Evolutionary conservation across 1,140 invertebrate genomes (phyloP).

Genomic region (Dysdera silvatica): DNA sequence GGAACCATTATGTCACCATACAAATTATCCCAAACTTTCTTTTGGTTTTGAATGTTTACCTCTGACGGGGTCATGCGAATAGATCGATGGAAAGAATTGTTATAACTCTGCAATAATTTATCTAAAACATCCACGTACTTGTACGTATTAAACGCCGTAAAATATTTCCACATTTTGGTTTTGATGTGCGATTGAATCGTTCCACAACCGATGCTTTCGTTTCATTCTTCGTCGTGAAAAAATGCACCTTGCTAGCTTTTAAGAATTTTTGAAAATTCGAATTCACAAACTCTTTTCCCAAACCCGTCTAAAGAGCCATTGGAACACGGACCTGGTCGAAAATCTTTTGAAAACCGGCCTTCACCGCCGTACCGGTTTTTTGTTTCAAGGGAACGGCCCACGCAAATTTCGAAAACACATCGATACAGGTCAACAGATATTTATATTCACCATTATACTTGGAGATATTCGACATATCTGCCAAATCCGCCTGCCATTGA

Average conservation of each 20-base stretch:
- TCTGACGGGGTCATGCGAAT: constrained; percentile 42
- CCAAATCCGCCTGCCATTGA: constrained; percentile 34
- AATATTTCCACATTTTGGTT: constrained; percentile 43
- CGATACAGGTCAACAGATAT: constrained; percentile 35
- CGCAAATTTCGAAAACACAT: constrained; percentile 34
- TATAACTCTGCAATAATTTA: constrained; percentile 43
- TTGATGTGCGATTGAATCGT: constrained; percentile 47
- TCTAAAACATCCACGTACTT: constrained; percentile 42
- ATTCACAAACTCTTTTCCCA: constrained; percentile 26
- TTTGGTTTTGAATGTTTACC: constrained; percentile 39
- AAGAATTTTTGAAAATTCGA: constrained; percentile 36
- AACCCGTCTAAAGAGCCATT: constrained; percentile 4
- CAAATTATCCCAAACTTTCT: constrained; percentile 9
- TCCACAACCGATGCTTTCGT: constrained; percentile 47
- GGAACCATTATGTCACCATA: background rate
- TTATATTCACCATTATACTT: constrained; percentile 31
- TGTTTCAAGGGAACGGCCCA: constrained; percentile 32
- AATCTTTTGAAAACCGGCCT: constrained; percentile 19
- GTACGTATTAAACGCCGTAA: constrained; percentile 42
- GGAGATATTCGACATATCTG: constrained; percentile 26
- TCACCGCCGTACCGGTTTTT: constrained; percentile 28
- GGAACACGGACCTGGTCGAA: constrained; percentile 6
- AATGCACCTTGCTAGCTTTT: constrained; percentile 40
- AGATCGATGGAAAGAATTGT: constrained; percentile 43
- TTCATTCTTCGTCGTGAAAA: constrained; percentile 44